Conservation (phyloP, 2,113 vertebrate genomes). For the Probosciger aterrimus region DNA sequence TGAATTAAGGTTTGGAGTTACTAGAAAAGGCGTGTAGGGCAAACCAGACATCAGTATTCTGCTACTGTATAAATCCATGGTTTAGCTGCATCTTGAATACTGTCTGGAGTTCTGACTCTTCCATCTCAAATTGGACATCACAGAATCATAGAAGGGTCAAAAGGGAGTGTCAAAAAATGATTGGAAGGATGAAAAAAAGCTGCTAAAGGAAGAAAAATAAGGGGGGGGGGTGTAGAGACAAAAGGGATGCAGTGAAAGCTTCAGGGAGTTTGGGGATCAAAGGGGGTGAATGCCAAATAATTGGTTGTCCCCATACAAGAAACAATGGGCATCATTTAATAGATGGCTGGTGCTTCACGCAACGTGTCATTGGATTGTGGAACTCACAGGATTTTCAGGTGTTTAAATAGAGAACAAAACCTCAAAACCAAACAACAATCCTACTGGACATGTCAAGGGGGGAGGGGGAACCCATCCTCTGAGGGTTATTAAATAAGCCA, state of each 20-base stretch:
- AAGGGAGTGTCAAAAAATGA: background rate
- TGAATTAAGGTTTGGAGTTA: background rate
- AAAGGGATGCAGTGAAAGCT: background rate
- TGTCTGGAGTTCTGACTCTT: background rate
- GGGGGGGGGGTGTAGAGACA: background rate
- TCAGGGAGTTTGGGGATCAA: background rate
- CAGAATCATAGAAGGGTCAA: background rate
- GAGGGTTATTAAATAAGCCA: background rate
- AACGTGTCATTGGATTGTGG: background rate
- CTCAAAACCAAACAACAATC: background rate
- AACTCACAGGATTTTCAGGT: background rate
- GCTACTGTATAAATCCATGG: background rate
- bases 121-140: background rate
- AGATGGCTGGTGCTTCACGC: background rate
- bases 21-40: background rate
- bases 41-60: background rate
- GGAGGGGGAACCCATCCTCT: background rate
- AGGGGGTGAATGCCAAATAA: background rate
- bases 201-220: background rate
- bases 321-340: rapidly evolving
- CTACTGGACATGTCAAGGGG: background rate
- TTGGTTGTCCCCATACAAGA: background rate
- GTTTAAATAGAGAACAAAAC: background rate
- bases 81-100: background rate
- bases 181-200: background rate